Conservation (phyloP, 2,797 vertebrate genomes). For the Microctenopoma steveboyesi region DNA sequence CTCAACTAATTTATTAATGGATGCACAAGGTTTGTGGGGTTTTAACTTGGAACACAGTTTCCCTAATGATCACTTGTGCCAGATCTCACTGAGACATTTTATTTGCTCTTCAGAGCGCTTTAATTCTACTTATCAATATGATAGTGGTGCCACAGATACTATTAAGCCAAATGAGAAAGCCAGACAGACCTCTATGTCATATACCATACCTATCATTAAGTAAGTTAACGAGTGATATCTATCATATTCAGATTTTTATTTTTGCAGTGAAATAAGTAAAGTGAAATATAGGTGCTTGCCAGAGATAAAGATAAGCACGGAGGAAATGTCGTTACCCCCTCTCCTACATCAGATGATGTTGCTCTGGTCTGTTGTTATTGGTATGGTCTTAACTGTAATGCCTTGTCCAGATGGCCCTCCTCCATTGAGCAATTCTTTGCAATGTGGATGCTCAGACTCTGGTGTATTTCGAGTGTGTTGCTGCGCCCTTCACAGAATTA, state of each 20-base stretch:
- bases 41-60: conserved; percentile 35
- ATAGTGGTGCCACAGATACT: not conserved
- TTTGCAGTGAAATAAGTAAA: not conserved
- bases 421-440: conserved; percentile 60
- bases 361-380: conserved; percentile 42
- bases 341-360: conserved; percentile 27
- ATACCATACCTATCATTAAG: not conserved
- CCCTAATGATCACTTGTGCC: conserved; percentile 30
- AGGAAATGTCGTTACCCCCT: conserved; percentile 9
- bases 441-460: conserved; percentile 53
- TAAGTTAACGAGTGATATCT: conserved; percentile 9
- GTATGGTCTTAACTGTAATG: conserved; percentile 57
- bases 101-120: conserved; percentile 9
- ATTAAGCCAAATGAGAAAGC: not conserved
- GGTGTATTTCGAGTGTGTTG: conserved; percentile 52
- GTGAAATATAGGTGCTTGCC: not conserved
- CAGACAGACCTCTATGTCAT: not conserved
- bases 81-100: conserved; percentile 31
- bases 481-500: conserved; percentile 74
- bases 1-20: no score
- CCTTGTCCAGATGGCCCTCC: conserved; percentile 71
- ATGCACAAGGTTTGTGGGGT: not conserved
- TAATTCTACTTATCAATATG: conserved; percentile 12
- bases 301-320: conserved; percentile 8
- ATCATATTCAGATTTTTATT: no score